Percentiles rank a stretch among this genome's conserved stretches.
Evolutionary conservation across 2,113 vertebrate species (phyloP).

Genomic region (Seriola rivoliana): DNA sequence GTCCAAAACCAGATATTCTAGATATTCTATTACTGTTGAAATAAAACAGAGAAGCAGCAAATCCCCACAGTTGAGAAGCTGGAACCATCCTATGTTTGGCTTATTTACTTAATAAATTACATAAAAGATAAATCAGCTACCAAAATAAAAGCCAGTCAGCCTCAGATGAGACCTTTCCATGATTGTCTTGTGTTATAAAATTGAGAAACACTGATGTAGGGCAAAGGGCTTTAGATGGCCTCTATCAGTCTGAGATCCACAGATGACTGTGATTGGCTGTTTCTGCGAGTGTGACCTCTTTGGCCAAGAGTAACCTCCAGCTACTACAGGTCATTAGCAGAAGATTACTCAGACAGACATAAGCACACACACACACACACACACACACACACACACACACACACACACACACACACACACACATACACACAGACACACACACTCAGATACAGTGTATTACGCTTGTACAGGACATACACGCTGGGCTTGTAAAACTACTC

Average conservation of each 20-base stretch:
- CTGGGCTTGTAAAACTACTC: conserved; percentile 35
- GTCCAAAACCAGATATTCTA: no score
- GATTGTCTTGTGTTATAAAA: neutral
- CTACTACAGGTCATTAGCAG: conserved; percentile 66
- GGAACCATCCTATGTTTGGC: neutral
- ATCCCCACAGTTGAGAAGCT: neutral
- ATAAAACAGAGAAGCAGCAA: neutral
- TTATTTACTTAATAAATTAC: neutral
- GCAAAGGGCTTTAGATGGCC: neutral
- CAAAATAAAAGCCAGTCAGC: neutral
- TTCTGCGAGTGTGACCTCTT: conserved; percentile 20
- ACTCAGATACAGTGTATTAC: neutral
- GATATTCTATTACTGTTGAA: no score
- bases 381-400: conserved; percentile 2
- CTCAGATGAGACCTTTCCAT: neutral
- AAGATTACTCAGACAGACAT: conserved; percentile 51
- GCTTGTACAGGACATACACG: conserved; percentile 4
- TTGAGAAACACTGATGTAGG: conserved; percentile 7
- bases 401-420: neutral
- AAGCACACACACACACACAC: conserved; percentile 1
- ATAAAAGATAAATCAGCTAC: neutral
- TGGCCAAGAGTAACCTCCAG: conserved; percentile 67
- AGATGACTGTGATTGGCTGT: conserved; percentile 41
- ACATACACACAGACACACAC: neutral
- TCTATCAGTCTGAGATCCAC: conserved; percentile 11